Percentiles rank a stretch among this genome's conserved stretches.
Conservation (phyloP, 2,888 invertebrate species). For the Clistopyga incitator region DNA sequence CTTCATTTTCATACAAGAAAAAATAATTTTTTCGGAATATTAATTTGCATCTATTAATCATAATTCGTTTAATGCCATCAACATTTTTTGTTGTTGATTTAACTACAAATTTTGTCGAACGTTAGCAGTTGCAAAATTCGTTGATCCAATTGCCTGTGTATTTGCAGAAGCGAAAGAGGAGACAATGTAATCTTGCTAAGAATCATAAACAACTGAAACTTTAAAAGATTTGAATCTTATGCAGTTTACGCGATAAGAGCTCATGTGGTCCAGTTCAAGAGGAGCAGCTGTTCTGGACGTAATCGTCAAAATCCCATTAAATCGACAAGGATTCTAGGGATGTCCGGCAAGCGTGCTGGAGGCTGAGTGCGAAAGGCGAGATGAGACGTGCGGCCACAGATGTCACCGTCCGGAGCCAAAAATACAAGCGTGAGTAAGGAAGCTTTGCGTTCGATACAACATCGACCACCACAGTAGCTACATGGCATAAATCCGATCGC, state of each 20-base stretch:
- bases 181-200: conserved; percentile 22
- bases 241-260: conserved; percentile 24
- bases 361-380: conserved; percentile 61
- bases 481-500: conserved; percentile 71
- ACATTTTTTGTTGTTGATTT: too few relatives aligned
- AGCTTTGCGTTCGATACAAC: conserved; percentile 41
- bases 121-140: background rate
- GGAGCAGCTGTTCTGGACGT: conserved; percentile 65
- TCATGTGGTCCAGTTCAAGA: conserved; percentile 47
- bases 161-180: conserved; percentile 1
- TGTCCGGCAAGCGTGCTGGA: conserved; percentile 61
- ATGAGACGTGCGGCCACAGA: conserved; percentile 68
- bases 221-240: conserved; percentile 39
- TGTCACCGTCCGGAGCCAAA: conserved; percentile 69
- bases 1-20: background rate
- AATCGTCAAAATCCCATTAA: conserved; percentile 72
- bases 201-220: conserved; percentile 25
- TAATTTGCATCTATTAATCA: too few relatives aligned
- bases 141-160: background rate
- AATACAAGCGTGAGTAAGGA: conserved; percentile 1
- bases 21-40: too few relatives aligned
- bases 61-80: too few relatives aligned
- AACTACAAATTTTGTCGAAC: too few relatives aligned
- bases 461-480: conserved; percentile 24
- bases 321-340: conserved; percentile 69